These are phyloP conservation scores for Adineta ricciae DNA, from an alignment of 2,888 invertebrate genomes.

Conservation along the genomic window DNA sequence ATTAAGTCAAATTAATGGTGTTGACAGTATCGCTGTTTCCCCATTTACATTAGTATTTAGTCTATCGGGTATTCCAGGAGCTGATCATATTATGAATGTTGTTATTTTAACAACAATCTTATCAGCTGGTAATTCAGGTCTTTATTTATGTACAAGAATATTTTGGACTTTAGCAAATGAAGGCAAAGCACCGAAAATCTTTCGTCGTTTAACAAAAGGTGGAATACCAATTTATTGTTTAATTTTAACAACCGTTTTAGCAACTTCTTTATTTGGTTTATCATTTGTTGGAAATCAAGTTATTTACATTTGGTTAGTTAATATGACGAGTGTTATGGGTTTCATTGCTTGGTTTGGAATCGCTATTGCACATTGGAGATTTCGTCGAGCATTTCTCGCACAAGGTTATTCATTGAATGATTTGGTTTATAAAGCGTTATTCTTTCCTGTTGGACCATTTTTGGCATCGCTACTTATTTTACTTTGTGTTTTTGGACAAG, in stretches of 20 bases:
- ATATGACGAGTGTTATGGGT: background rate
- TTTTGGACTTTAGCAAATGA: background rate
- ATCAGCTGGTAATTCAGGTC: slow-evolving; percentile 1
- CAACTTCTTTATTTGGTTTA: background rate
- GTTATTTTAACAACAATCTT: background rate
- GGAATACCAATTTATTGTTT: background rate
- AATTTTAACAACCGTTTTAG: background rate
- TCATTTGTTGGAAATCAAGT: background rate
- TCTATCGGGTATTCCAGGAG: background rate
- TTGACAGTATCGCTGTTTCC: background rate
- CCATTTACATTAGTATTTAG: background rate
- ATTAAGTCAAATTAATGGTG: background rate
- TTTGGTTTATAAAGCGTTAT: background rate
- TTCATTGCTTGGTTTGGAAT: slow-evolving; percentile 8
- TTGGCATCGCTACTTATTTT: background rate
- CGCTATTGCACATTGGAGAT: background rate
- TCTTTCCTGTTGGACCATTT: background rate
- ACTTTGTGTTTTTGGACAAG: background rate
- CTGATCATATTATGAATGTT: background rate
- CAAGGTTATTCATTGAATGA: background rate
- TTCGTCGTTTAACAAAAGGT: background rate
- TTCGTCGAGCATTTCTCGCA: background rate
- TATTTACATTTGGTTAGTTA: background rate
- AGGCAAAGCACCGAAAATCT: background rate
- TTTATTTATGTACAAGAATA: background rate